Base-by-base conservation (phyloP, 2,797 vertebrate genomes). In the Myiotriccus ornatus region DNA sequence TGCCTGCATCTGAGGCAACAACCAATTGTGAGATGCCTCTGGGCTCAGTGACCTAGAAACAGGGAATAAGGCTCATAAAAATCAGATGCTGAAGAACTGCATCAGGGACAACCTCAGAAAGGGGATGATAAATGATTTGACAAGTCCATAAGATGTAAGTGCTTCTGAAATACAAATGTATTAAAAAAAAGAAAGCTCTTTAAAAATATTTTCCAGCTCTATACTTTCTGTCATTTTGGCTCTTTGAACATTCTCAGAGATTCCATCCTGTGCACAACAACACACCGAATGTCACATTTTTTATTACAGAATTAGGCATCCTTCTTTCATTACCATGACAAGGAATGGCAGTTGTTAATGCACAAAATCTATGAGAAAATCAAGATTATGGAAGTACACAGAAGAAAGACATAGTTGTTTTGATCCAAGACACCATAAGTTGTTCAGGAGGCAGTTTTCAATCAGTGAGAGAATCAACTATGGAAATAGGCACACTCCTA, bases 41-140 rank as follows among this genome's bases (percentile, higher is more conserved):
- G 35, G 81, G 87, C 56, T 96, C 70, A 20, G 77, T 97, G 96
- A 96, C 95, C 96, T 97, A 94, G 94, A 97, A 97, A 97, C 56
- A 30, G 93, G 81, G 28, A 79, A 86, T 57, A 86, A 93, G 49
- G 59, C 62, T 96, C 84, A 93, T 95, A 95, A 97, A 98, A 97
- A 93, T 91, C 89, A 93, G 43, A 94, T 84, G 69, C 78, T 93
- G 68, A 91, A 96, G 86, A 97, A 37, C 63, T 96, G 86, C 88
- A 92, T 86, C 83, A 95, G 85, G 63, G 84, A 84, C 60, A 93
- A 87, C 9, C 46, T 94, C 71, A 84, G 50, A 91, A 96, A 87
- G 52, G 49, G 28, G 39, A 89, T 81, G 65, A 94, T 94, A 97
- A 96, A 97, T 94, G 68, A 77, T 83, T 96, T 97, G 87, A 94